Evolutionary conservation across 2,888 invertebrate genomes (phyloP).

Genomic region (Rosalia funebris): DNA sequence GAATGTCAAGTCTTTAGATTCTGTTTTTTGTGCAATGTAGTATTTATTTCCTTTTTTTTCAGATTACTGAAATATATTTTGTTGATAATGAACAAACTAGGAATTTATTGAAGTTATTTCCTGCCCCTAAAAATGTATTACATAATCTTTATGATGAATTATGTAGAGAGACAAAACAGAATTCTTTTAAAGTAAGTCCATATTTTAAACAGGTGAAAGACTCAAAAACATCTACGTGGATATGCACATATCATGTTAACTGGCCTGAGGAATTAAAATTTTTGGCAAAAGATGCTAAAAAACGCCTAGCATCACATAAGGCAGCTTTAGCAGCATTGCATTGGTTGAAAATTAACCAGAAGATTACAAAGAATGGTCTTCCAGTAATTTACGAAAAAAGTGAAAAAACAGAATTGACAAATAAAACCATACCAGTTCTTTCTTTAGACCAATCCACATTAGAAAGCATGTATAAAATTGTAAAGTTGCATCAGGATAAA

Average conservation of each 20-base stretch:
- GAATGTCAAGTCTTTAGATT: too few species aligned
- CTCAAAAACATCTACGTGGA: constrained; percentile 63
- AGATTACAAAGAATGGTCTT: constrained; percentile 64
- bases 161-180: constrained; percentile 61
- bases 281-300: constrained; percentile 66
- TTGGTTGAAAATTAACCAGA: constrained; percentile 66
- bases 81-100: background rate
- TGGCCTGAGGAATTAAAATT: constrained; percentile 72
- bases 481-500: constrained; percentile 45
- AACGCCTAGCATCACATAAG: constrained; percentile 67
- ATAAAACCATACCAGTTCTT: constrained; percentile 52
- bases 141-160: constrained; percentile 65
- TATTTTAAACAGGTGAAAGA: constrained; percentile 57
- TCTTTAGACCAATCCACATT: constrained; percentile 51
- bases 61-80: constrained; percentile 9
- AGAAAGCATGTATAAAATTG: constrained; percentile 63
- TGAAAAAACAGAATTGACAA: constrained; percentile 60
- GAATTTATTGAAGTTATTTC: constrained; percentile 59
- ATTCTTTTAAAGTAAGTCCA: constrained; percentile 57
- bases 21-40: too few species aligned
- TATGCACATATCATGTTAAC: constrained; percentile 66
- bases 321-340: constrained; percentile 68
- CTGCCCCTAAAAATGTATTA: constrained; percentile 65
- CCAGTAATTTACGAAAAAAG: constrained; percentile 66
- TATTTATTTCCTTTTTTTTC: background rate